A percentile compares a stretch with the other conserved stretches of the same genome.
phyloP scores from a whole-genome alignment of 2,797 vertebrate species.

The Periparus ater region DNA sequence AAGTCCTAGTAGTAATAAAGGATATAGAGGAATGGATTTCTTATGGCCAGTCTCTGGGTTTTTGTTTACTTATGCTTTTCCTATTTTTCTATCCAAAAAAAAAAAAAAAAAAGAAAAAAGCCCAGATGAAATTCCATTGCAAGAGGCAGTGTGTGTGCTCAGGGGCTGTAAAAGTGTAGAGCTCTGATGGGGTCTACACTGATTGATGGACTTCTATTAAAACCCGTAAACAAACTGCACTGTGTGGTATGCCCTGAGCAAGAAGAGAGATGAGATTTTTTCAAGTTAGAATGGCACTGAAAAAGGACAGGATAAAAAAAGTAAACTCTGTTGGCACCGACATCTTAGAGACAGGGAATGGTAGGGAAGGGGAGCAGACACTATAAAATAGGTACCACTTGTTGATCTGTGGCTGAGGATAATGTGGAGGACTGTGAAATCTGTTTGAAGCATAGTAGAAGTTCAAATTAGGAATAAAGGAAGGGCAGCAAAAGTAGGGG shows the following conservation, averaged over 20 bases:
- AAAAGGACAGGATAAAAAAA: not conserved
- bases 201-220: not conserved
- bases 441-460: not conserved
- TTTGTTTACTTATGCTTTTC: not conserved
- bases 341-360: not conserved
- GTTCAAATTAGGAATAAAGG: not conserved
- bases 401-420: not conserved
- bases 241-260: not conserved
- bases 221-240: not conserved
- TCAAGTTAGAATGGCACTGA: not conserved
- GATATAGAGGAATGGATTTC: not conserved
- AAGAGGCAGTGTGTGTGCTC: not conserved
- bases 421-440: not conserved
- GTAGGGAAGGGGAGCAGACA: not conserved
- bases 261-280: not conserved
- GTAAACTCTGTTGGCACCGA: not conserved
- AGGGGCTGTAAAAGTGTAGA: not conserved
- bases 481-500: not conserved
- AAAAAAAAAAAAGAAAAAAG: not conserved
- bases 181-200: not conserved
- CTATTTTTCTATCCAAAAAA: accelerated
- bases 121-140: not conserved
- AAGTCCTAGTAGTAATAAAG: not conserved
- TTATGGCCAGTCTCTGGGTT: accelerated
- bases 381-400: not conserved